Base-by-base conservation (phyloP, 2,888 invertebrate species). In the Aleiodes alternator region DNA sequence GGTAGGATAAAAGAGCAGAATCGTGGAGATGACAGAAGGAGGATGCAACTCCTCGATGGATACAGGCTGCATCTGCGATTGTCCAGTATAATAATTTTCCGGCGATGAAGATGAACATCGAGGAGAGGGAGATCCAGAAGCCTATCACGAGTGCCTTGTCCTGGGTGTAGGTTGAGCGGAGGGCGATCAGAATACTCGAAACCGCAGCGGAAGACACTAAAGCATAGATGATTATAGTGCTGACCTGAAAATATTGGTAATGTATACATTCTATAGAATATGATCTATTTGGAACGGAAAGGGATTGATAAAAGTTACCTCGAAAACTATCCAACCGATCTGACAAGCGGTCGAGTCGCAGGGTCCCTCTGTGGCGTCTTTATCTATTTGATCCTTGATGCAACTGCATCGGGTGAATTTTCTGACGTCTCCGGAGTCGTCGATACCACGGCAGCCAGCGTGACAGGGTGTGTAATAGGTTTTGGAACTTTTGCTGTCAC, bases 391-490 rank as follows among this genome's bases (percentile, higher is more conserved):
- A 1, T 83, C 80, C 59, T 82, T 78, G 6, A 90, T 88, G 82
- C 93, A 93, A 7, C 86, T 89, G 82, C 93, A 93, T 50, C 90
- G 90, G 43, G 88, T 87, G 82, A 91, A 93, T 1, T 90, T 82
- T 88, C 83, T 88, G 2, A 90, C 80, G 80, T 88, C 90, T 76
- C 91, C 91, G n/a, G 90, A 87, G n/a, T 85, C 81, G 2, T 88
- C 82, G 64, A 90, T 84, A 3, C 83, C 81, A 6, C 87, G 88
- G 84, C 95, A 95, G 0, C 95, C 95, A 3, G 95, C 95, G 82
- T 93, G 92, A 86, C 95, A 95, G 0, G 95, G 94, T 0, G 94
- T 94, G 84, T 93, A 95, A 85, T 92, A 95, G 0, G 93, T 93
- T 6, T 90, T 87, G 0, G 82, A 87, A 9, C 90, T 90, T 76